Conservation (phyloP, 1,140 invertebrate genomes). For the Plectrocnemia conspersa region DNA sequence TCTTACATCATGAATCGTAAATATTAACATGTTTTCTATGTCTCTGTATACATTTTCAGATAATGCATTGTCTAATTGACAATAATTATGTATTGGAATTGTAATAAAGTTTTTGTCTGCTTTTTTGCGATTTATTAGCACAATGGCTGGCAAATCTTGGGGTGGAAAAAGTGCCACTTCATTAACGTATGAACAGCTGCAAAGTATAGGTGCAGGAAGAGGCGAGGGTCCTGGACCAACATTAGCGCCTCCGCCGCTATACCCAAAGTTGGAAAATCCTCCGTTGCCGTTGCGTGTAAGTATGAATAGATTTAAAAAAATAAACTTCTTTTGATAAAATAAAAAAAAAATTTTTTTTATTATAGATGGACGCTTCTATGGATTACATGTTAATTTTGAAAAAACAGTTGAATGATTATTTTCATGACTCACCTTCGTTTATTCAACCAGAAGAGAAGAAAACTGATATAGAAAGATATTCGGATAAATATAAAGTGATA, state of each 20-base stretch:
- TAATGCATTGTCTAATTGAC: too few species aligned
- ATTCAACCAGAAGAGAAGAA: constrained; percentile 43
- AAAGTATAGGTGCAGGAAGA: constrained; percentile 45
- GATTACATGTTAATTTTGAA: constrained; percentile 51
- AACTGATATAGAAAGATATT: constrained; percentile 48
- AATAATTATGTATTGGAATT: too few species aligned
- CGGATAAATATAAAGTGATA: constrained; percentile 47
- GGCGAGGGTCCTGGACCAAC: constrained; percentile 43
- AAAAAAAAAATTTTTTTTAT: constrained; percentile 1
- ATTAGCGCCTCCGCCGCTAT: constrained; percentile 46
- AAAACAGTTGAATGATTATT: constrained; percentile 49
- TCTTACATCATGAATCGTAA: too few species aligned
- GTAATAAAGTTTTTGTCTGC: too few species aligned
- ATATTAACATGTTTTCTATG: too few species aligned
- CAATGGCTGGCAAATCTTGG: constrained; percentile 47
- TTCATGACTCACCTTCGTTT: constrained; percentile 48
- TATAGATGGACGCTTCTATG: constrained; percentile 43
- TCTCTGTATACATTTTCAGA: too few species aligned
- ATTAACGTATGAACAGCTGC: constrained; percentile 48
- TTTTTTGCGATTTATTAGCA: too few species aligned
- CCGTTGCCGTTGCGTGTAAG: constrained; percentile 41
- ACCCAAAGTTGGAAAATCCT: constrained; percentile 48
- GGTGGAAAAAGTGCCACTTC: constrained; percentile 43
- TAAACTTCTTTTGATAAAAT: constrained; percentile 1
- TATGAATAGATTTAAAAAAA: neutral